These are phyloP conservation scores for Geodia barretti DNA, from an alignment of 37 sponge, comb jelly and placozoan species.

Conservation along the genomic window DNA sequence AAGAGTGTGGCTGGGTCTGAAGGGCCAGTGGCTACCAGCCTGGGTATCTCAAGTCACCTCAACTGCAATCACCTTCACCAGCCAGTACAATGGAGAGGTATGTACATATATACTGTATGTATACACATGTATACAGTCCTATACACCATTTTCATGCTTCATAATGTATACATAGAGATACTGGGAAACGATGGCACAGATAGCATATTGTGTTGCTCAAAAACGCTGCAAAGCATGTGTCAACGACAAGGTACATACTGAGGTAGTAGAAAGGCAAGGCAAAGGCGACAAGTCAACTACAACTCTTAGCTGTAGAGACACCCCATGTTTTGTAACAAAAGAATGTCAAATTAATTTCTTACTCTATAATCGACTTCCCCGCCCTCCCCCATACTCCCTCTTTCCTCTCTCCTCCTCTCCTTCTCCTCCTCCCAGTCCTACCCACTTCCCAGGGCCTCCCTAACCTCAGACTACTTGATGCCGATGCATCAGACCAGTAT, in stretches of 20 bases:
- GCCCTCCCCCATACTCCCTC: neutral
- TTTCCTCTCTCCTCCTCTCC: neutral
- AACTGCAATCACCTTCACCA: slow-evolving; percentile 57
- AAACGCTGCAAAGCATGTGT: no score
- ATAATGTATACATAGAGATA: neutral
- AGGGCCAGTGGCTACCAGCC: slow-evolving; percentile 62
- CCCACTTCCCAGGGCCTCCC: slow-evolving; percentile 23
- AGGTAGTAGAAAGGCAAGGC: no score
- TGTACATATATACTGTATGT: neutral
- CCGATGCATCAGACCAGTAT: slow-evolving; percentile 87
- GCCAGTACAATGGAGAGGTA: slow-evolving; percentile 71
- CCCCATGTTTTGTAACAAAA: neutral
- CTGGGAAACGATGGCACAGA: no score
- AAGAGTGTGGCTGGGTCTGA: slow-evolving; percentile 62
- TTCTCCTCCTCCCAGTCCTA: neutral
- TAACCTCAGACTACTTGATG: slow-evolving; percentile 69
- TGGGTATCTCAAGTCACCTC: slow-evolving; percentile 28
- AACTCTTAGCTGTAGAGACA: neutral
- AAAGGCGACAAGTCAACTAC: neutral
- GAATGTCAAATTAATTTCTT: neutral
- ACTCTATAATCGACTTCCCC: no score
- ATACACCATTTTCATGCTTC: neutral
- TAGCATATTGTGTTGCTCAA: no score
- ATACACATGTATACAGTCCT: neutral
- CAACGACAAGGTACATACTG: no score